phyloP scores from a whole-genome alignment of 2,888 invertebrate species.

The Torymus aiolomorphi region DNA sequence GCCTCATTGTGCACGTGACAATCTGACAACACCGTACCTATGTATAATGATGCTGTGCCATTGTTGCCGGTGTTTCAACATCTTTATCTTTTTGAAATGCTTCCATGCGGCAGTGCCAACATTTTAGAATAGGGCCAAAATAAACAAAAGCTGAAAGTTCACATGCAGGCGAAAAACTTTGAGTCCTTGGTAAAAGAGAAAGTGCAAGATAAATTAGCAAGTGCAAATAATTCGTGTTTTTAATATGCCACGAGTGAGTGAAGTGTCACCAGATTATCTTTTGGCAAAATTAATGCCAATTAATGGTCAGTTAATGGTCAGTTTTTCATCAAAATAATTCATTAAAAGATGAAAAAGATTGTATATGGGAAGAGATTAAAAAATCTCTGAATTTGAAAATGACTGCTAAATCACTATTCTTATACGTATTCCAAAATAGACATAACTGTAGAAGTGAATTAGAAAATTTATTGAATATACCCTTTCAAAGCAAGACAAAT shows the following conservation, averaged over 20 bases:
- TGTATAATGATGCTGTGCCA: no score
- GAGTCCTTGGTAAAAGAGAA: no score
- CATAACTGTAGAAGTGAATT: background rate
- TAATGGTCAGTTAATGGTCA: no score
- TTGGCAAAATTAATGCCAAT: background rate
- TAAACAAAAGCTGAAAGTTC: no score
- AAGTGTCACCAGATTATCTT: background rate
- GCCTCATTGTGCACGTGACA: no score
- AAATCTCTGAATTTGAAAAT: slow-evolving; percentile 1
- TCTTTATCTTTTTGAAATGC: no score
- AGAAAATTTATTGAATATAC: background rate
- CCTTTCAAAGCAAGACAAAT: background rate
- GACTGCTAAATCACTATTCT: slow-evolving; percentile 2
- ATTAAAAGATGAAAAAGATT: slow-evolving; percentile 11
- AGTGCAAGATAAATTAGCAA: no score
- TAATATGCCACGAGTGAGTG: slow-evolving; percentile 6
- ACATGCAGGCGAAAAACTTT: no score
- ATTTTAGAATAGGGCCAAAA: no score
- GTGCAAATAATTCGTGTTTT: background rate
- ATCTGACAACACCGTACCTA: no score
- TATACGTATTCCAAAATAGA: slow-evolving; percentile 1
- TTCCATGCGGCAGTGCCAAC: no score
- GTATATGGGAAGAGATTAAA: slow-evolving; percentile 5
- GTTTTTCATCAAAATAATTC: background rate
- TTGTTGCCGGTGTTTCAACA: no score